phyloP scores from a whole-genome alignment of 2,797 vertebrate species.

The Florisuga fusca region DNA sequence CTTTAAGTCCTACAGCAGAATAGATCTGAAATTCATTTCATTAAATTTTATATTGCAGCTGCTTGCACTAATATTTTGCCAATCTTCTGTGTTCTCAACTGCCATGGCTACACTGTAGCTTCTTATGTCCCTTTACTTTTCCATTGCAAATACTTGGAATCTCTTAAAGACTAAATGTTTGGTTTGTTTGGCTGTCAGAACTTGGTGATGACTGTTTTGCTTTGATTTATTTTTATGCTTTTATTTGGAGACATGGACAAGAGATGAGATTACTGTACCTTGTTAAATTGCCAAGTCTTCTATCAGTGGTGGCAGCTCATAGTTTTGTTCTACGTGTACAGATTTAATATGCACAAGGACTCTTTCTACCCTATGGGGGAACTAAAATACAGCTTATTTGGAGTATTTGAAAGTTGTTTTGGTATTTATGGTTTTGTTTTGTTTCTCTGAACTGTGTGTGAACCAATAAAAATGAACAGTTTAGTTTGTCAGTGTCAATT shows the following conservation, averaged over 20 bases:
- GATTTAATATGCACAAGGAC: not conserved
- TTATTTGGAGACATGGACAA: not conserved
- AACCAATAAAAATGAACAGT: not conserved
- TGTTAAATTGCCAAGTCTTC: not conserved
- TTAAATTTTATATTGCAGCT: not conserved
- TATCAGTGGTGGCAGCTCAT: not conserved
- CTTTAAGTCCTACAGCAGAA: not conserved
- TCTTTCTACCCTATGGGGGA: not conserved
- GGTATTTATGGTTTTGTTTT: not conserved
- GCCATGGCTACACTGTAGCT: not conserved
- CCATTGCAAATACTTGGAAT: not conserved
- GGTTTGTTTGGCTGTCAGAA: not conserved
- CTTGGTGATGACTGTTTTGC: not conserved
- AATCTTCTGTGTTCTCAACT: not conserved
- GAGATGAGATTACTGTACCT: not conserved
- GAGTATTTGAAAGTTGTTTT: not conserved
- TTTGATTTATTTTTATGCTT: not conserved
- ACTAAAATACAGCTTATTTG: not conserved
- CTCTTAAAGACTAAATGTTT: not conserved
- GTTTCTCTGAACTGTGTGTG: not conserved
- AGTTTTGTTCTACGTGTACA: fast-evolving
- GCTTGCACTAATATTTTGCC: not conserved
- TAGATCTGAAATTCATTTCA: not conserved
- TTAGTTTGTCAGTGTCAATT: not conserved
- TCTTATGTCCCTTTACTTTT: not conserved